A percentile compares a stretch with the other conserved stretches of the same genome.
Evolutionary conservation across 2,797 vertebrate species (phyloP).

Genomic region (Nyctibius grandis): DNA sequence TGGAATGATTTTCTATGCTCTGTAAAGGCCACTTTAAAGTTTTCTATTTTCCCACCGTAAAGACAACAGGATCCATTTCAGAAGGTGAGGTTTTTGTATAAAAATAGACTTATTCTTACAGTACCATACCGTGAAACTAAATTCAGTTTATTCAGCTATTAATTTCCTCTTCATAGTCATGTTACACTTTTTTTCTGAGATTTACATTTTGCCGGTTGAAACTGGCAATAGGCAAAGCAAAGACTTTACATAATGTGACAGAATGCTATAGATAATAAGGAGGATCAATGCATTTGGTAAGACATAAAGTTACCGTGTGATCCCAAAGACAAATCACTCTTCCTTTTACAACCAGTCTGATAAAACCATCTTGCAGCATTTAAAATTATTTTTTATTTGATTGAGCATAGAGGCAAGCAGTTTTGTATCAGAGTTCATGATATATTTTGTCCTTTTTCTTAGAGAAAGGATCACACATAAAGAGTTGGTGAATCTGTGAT

Average conservation of each 20-base stretch:
- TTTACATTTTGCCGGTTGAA: neutral
- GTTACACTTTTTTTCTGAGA: neutral
- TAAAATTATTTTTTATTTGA: neutral
- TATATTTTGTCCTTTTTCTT: neutral
- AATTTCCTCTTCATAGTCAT: neutral
- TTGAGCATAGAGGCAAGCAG: neutral
- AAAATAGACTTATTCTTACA: neutral
- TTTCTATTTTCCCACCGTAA: neutral
- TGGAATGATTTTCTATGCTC: neutral
- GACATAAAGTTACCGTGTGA: neutral
- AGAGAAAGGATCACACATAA: neutral
- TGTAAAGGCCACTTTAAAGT: neutral
- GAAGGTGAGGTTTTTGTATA: neutral
- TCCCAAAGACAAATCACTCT: neutral
- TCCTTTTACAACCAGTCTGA: neutral
- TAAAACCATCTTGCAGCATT: neutral
- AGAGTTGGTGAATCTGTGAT: neutral
- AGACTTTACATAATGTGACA: neutral
- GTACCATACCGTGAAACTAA: neutral
- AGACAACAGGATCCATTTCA: neutral
- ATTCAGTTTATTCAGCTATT: neutral
- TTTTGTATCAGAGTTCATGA: neutral
- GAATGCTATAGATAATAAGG: neutral
- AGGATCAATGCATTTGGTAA: neutral
- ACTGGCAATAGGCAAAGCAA: neutral